Evolutionary conservation across 2,888 invertebrate species (phyloP), one percentile per base, ranked within the genome.

Genomic region (Cosmia trapezina): DNA sequence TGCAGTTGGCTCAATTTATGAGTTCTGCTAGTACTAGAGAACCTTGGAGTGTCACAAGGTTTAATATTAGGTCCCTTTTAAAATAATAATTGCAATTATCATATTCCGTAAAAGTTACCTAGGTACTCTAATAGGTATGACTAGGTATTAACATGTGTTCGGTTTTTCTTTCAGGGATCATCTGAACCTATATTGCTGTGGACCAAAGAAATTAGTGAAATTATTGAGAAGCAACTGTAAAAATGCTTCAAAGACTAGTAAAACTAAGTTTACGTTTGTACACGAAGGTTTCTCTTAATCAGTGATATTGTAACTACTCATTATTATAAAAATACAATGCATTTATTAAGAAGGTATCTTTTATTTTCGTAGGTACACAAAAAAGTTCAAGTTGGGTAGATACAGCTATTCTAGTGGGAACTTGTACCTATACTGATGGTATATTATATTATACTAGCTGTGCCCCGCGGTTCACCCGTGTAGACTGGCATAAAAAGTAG

Each of bases 141-240:
- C 41, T 33, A 17, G 1, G 12, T 57, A 33, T 41, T 77, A 62
- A 43, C 28, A 0, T 9, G 12, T 60, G 5, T 49, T 70, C 74
- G 43, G 45, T 73, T 53, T 83, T 86, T 81, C 54, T 94, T 95
- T 61, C 93, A 96, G 96, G 66, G 78, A 92, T 69, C 90, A 92
- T 73, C 84, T 96, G 53, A 91, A 91, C 53, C 76, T 96, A 62
- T 96, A 93, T 80, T 95, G 96, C 90, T 96, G 96, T 88, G 96
- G 96, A 92, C 95, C 96, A 94, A 96, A 96, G 92, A 94, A 94
- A 89, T 87, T 96, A 93, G 94, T 95, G 53, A 94, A 92, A 89
- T 84, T 91, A 81, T 88, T 96, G 84, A 91, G 91, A 85, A 88
- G 83, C 61, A 93, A 93, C 81, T 95, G 95, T 87, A 93, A 90